A percentile compares a stretch with the other conserved stretches of the same genome.
Conservation (phyloP, 2,797 vertebrate genomes). For the Naso thynnoides region DNA sequence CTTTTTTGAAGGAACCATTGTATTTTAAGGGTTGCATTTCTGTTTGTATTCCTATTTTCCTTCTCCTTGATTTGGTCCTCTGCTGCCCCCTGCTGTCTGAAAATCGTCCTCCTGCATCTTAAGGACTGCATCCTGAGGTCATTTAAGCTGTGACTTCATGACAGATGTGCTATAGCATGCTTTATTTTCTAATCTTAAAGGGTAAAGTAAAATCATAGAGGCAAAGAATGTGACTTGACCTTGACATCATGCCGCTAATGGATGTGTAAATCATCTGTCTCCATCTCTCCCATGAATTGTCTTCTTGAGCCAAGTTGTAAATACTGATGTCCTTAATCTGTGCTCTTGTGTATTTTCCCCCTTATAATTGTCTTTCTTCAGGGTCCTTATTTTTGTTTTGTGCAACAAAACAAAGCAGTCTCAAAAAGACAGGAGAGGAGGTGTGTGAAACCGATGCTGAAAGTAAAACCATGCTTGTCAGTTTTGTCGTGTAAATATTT, state of each 20-base stretch:
- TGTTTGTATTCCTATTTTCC: slow-evolving; percentile 45
- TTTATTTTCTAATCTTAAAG: slow-evolving; percentile 77
- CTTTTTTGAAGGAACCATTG: slow-evolving; percentile 70
- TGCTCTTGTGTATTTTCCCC: slow-evolving; percentile 76
- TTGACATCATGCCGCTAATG: slow-evolving; percentile 80
- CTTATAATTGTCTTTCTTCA: slow-evolving; percentile 87
- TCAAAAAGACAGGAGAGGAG: slow-evolving; percentile 75
- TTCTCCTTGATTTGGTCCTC: slow-evolving; percentile 64
- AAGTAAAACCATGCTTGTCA: slow-evolving; percentile 82
- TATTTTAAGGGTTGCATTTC: slow-evolving; percentile 59
- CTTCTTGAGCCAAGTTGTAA: slow-evolving; percentile 85
- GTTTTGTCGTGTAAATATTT: slow-evolving; percentile 78
- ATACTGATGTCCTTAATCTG: slow-evolving; percentile 83
- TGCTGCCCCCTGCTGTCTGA: slow-evolving; percentile 79
- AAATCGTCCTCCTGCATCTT: slow-evolving; percentile 39
- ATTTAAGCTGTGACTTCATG: slow-evolving; percentile 48
- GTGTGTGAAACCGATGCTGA: slow-evolving; percentile 83
- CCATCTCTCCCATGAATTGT: slow-evolving; percentile 66
- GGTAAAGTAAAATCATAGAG: slow-evolving; percentile 70
- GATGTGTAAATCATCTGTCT: slow-evolving; percentile 79
- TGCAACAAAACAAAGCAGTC: slow-evolving; percentile 89
- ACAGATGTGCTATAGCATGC: slow-evolving; percentile 68
- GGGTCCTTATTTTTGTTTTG: slow-evolving; percentile 93
- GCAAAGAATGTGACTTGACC: slow-evolving; percentile 82
- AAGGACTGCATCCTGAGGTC: slow-evolving; percentile 55